Evolutionary conservation across 1,140 invertebrate genomes (phyloP), one percentile per base, ranked within the genome.

Genomic region (Aphidius ervi): DNA sequence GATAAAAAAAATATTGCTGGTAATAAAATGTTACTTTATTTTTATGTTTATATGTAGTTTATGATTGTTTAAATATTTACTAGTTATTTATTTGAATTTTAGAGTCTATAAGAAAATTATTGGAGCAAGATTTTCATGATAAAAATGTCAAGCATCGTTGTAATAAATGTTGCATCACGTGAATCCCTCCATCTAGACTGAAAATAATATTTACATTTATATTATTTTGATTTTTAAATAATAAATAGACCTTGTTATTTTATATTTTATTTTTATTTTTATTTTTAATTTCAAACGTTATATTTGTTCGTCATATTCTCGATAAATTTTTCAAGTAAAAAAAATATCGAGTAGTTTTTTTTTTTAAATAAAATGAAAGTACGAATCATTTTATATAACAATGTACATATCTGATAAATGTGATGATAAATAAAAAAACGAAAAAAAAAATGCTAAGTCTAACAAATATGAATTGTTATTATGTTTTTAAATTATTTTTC

Each of bases 1-100:
- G 86, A 85, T 48, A 84, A 83, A 69, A 82, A 83, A 67, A 74
- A 82, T 10, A 61, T 88, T 20, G 87, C 87, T 64, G 86, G 74
- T 76, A 67, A 63, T 8, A 16, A 59, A 10, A 4, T 49, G 16
- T 46, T 10, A 31, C 16, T 16, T 16, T 16, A 16, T 16, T 16
- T 16, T 16, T 16, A 16, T 16, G 16, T 16, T 16, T 16, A 16
- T 16, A 16, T 16, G 16, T 16, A 16, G 16, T 16, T 16, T 16
- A 16, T 16, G 16, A 16, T 16, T 16, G 16, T 16, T 16, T 16
- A 16, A 16, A 16, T 16, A 16, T 16, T 16, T 16, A 16, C 16
- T 16, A 16, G 16, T 16, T 16, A 16, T 16, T 16, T 16, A 16
- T 16, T 16, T 16, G 16, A 16, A 16, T 16, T 74, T 39, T 65